Evolutionary conservation across 1,140 invertebrate genomes (phyloP), one percentile per base, ranked within the genome.

Genomic region (Brachystomella parvula): DNA sequence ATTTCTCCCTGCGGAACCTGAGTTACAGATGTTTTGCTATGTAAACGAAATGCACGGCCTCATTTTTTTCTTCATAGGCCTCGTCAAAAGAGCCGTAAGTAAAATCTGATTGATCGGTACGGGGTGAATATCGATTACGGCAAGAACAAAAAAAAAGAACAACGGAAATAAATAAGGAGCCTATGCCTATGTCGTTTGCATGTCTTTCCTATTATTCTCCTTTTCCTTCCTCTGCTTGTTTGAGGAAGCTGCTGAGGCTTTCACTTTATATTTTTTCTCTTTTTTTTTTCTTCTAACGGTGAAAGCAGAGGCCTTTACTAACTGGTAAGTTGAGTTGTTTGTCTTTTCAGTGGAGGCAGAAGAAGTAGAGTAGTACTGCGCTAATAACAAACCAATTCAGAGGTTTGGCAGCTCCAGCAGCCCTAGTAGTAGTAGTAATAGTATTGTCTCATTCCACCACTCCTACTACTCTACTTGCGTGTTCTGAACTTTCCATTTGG

Each of bases 81-180:
- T n/a, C n/a, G n/a, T n/a, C n/a, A 44, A 59, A 26, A 59, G 26
- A 32, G 26, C 2, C 19, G 30, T 17, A 31, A 64, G 49, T 53
- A 39, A 69, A 65, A 64, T 69, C 64, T 67, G 65, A 67, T 70
- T 70, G 69, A 70, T 70, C 69, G 47, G 60, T 66, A 59, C 60
- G 63, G 49, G 63, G 63, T 71, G 64, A 66, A 64, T 71, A 71
- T 71, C 69, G 69, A 71, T 71, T 71, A 68, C 63, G 47, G 60
- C 28, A 65, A 53, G 30, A 67, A 67, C 67, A 69, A 69, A 69
- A 65, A 67, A 56, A 47, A 53, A 67, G 49, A 49, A 33, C 32
- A 61, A 60, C 15, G 30, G 31, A 31, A 21, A 26, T 30, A 68
- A 70, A 67, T 66, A 53, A 53, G 49, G 49, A 53, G 49, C 12